A percentile compares a stretch with the other conserved stretches of the same genome.
Conservation (phyloP, 2,113 vertebrate species). For the Cochlearius cochlearius region DNA sequence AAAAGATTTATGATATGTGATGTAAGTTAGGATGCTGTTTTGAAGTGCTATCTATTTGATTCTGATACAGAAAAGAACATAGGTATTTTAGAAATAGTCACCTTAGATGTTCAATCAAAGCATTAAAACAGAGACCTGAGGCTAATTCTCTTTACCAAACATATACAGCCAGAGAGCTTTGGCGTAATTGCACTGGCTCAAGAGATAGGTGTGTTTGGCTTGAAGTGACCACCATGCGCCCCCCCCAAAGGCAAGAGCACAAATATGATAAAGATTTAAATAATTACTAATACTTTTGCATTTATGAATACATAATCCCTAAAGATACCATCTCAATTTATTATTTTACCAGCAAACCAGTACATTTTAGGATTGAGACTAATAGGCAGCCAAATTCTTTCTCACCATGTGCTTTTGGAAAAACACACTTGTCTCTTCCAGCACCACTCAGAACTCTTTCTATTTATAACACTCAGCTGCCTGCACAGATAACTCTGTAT, state of each 20-base stretch:
- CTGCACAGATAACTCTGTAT: not conserved
- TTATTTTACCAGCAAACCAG: not conserved
- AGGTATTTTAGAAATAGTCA: not conserved
- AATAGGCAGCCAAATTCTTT: not conserved
- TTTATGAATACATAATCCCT: not conserved
- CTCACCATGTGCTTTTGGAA: not conserved
- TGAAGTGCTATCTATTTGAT: not conserved
- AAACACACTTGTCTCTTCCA: not conserved
- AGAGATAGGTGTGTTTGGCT: not conserved
- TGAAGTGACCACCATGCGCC: accelerated
- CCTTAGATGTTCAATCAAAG: not conserved
- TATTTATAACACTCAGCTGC: conserved; percentile 6
- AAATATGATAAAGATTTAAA: not conserved
- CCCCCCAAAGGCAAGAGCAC: not conserved
- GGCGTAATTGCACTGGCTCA: not conserved
- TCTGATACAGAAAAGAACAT: not conserved
- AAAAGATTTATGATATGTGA: not conserved
- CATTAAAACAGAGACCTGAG: not conserved
- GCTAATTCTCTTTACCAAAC: not conserved
- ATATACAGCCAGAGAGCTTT: not conserved
- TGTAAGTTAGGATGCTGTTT: not conserved
- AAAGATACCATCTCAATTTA: not conserved
- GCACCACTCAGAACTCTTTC: not conserved
- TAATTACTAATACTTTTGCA: not conserved
- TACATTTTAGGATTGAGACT: not conserved